Conservation (phyloP, 1,140 invertebrate species). For the Drosophila lowei region DNA sequence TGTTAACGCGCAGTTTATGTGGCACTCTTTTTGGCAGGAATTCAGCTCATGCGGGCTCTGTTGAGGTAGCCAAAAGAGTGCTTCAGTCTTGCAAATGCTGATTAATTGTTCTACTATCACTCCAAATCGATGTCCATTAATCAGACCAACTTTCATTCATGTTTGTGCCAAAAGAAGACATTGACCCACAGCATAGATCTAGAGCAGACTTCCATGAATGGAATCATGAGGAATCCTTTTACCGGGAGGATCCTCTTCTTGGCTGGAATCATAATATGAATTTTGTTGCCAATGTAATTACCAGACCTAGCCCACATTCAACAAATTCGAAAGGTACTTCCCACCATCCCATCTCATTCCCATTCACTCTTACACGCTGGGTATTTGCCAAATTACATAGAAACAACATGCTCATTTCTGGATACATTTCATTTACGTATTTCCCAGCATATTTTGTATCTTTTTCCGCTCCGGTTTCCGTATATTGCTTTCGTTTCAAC, state of each 20-base stretch:
- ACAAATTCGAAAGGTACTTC: conserved; percentile 60
- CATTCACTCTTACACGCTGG: conserved; percentile 30
- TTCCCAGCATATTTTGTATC: conserved; percentile 60
- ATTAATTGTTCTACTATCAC: conserved; percentile 69
- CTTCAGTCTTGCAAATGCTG: conserved; percentile 67
- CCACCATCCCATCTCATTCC: conserved; percentile 23
- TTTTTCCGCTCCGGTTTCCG: conserved; percentile 65
- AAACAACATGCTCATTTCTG: conserved; percentile 66
- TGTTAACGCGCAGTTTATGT: conserved; percentile 50
- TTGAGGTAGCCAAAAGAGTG: conserved; percentile 57
- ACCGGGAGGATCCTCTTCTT: no score
- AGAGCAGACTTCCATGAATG: not conserved
- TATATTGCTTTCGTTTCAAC: not conserved
- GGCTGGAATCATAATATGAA: not conserved
- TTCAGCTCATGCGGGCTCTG: conserved; percentile 55
- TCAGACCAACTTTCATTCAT: conserved; percentile 55
- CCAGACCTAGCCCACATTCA: conserved; percentile 24
- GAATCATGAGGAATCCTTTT: no score
- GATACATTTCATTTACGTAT: conserved; percentile 22
- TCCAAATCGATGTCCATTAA: conserved; percentile 48
- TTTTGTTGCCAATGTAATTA: conserved; percentile 27
- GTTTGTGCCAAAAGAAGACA: conserved; percentile 10
- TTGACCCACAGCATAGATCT: conserved; percentile 29
- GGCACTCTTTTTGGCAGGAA: conserved; percentile 40
- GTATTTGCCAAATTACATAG: conserved; percentile 61